Evolutionary conservation across 2,888 invertebrate genomes (phyloP).

Genomic region (Pherbina coryleti): DNA sequence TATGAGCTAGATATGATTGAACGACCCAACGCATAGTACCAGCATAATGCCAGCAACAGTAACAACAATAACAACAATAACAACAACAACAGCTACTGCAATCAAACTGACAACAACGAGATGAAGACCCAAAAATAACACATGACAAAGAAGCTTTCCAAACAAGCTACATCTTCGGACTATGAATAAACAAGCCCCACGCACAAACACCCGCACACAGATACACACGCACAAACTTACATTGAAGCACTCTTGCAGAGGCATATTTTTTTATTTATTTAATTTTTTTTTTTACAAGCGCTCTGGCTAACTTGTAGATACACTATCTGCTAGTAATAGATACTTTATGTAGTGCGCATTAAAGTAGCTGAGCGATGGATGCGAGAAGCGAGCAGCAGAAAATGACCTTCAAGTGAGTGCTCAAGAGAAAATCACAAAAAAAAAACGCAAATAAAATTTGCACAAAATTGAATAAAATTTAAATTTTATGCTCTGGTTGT

Average conservation of each 20-base stretch:
- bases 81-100: not conserved
- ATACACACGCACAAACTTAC: too few relatives aligned
- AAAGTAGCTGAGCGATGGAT: not conserved
- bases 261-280: too few relatives aligned
- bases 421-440: not conserved
- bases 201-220: too few relatives aligned
- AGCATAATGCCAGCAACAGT: not conserved
- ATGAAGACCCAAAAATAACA: not conserved
- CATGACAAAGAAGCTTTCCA: not conserved
- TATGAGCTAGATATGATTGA: not conserved
- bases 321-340: conserved; percentile 25
- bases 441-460: not conserved
- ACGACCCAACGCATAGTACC: not conserved
- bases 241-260: too few relatives aligned
- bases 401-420: conserved; percentile 11
- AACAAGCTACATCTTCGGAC: too few relatives aligned
- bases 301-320: not conserved
- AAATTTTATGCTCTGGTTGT: not conserved
- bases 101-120: not conserved
- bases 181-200: too few relatives aligned
- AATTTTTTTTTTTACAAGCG: too few relatives aligned
- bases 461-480: conserved; percentile 21
- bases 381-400: not conserved
- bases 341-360: conserved; percentile 9
- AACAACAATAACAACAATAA: not conserved